phyloP scores from a whole-genome alignment of 2,888 invertebrate species.

The Tricholauxania praeusta region DNA sequence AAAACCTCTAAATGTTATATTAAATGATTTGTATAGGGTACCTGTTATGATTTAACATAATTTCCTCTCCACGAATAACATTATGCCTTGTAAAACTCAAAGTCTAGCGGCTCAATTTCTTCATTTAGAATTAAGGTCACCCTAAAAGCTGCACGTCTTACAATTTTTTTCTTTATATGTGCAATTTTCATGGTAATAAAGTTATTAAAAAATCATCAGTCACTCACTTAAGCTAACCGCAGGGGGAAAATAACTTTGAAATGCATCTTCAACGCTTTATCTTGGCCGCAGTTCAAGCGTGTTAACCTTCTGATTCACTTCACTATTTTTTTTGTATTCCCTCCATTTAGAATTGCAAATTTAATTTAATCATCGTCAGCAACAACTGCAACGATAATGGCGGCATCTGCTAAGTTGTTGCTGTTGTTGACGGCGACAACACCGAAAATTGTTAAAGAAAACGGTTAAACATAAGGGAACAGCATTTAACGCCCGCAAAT shows the following conservation, averaged over 20 bases:
- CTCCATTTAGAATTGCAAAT: slow-evolving; percentile 25
- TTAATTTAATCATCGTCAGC: slow-evolving; percentile 21
- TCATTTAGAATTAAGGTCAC: too few relatives aligned
- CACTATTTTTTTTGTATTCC: background rate
- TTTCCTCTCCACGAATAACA: too few relatives aligned
- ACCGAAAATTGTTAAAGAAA: background rate
- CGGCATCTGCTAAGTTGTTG: background rate
- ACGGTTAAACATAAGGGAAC: slow-evolving; percentile 5
- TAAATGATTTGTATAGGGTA: too few relatives aligned
- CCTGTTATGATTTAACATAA: too few relatives aligned
- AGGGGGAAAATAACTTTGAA: background rate
- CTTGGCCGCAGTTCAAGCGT: background rate
- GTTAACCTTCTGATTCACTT: slow-evolving; percentile 11
- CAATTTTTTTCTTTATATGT: background rate
- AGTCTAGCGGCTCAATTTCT: too few relatives aligned
- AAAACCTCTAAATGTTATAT: too few relatives aligned
- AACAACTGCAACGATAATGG: background rate
- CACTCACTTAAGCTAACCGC: background rate
- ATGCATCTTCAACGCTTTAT: background rate
- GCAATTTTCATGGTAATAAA: slow-evolving; percentile 1
- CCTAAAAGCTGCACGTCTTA: too few relatives aligned
- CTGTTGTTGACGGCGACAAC: background rate
- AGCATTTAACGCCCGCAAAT: slow-evolving; percentile 28
- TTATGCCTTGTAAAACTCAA: too few relatives aligned
- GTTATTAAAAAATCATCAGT: slow-evolving; percentile 19